A percentile compares a stretch with the other conserved stretches of the same genome.
Evolutionary conservation across 2,797 vertebrate species (phyloP).

Genomic region (Presbytis comata): DNA sequence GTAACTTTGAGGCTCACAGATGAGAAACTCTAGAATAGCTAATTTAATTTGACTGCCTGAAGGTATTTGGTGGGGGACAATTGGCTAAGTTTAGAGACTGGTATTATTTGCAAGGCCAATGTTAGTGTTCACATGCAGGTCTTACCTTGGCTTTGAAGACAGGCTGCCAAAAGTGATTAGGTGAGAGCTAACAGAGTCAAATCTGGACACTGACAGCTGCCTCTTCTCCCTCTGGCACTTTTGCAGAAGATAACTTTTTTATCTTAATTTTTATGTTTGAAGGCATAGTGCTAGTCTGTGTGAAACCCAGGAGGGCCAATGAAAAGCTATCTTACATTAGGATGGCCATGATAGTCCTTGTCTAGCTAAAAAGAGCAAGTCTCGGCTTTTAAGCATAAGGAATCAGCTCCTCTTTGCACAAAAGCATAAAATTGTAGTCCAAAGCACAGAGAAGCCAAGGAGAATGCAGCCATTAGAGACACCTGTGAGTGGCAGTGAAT

Average conservation of each 20-base stretch:
- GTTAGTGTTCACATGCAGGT: neutral
- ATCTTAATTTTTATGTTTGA: slow-evolving; percentile 33
- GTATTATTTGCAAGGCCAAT: neutral
- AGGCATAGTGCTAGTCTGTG: neutral
- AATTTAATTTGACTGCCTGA: neutral
- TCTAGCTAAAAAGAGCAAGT: neutral
- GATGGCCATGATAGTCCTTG: neutral
- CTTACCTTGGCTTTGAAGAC: neutral
- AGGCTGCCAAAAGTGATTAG: neutral
- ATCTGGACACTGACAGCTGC: neutral
- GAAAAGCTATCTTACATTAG: slow-evolving; percentile 2
- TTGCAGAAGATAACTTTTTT: neutral
- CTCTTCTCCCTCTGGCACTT: neutral
- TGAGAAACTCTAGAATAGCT: neutral
- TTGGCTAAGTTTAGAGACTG: neutral
- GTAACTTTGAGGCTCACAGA: neutral
- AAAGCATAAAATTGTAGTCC: slow-evolving; percentile 23
- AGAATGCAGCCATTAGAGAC: neutral
- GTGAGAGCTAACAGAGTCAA: neutral
- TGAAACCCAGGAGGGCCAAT: neutral
- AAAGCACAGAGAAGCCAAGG: neutral
- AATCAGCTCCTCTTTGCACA: neutral
- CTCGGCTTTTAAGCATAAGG: neutral
- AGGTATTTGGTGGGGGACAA: neutral
- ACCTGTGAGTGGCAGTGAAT: neutral